Conservation (phyloP, 2,888 invertebrate genomes). For the Caprella mutica region DNA sequence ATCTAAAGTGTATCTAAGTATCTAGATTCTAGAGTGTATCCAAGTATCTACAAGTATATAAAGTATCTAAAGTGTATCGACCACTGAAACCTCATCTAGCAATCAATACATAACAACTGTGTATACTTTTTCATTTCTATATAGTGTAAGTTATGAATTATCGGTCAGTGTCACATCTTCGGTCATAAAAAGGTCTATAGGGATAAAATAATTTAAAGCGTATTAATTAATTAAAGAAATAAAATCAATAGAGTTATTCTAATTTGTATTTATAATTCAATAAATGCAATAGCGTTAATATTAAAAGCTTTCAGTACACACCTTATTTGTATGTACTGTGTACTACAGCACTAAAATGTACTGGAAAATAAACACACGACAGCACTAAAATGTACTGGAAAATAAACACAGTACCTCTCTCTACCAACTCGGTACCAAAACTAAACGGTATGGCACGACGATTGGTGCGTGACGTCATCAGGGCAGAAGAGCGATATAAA, state of each 20-base stretch:
- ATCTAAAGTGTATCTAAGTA: too few species aligned
- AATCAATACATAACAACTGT: conserved; percentile 4
- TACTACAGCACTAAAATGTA: not conserved
- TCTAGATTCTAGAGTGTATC: too few species aligned
- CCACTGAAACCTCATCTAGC: not conserved
- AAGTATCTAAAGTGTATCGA: conserved; percentile 4
- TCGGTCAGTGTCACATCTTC: too few species aligned
- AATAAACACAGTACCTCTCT: too few species aligned
- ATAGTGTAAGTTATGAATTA: too few species aligned
- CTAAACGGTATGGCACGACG: too few species aligned
- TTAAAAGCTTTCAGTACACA: not conserved
- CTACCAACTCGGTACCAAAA: too few species aligned
- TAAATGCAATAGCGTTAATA: not conserved
- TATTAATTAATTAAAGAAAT: not conserved
- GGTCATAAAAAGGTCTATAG: not conserved
- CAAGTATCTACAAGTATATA: not conserved
- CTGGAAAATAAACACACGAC: not conserved
- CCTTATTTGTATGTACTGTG: not conserved
- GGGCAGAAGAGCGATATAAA: too few species aligned
- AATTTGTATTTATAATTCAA: not conserved
- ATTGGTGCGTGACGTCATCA: too few species aligned
- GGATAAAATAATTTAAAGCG: not conserved
- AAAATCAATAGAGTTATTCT: not conserved
- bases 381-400: too few species aligned
- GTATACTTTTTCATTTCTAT: conserved; percentile 6